Conservation (phyloP, 2,797 vertebrate species). For the Eremophila alpestris region DNA sequence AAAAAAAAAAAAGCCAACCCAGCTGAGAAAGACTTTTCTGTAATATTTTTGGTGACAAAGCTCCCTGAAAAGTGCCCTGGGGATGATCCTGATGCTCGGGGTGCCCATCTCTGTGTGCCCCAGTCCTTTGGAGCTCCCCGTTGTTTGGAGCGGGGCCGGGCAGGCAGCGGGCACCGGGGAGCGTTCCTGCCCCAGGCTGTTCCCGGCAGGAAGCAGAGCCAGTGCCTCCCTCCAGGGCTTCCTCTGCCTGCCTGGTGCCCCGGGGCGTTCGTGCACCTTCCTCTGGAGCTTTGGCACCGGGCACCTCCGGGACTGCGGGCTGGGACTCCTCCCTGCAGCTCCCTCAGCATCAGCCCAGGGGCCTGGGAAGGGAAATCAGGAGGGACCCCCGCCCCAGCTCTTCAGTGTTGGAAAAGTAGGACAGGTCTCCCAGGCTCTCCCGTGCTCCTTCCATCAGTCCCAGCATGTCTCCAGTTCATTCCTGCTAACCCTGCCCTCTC, state of each 20-base stretch:
- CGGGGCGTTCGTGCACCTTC: neutral
- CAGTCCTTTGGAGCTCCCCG: neutral
- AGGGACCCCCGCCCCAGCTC: neutral
- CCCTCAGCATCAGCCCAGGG: constrained; percentile 6
- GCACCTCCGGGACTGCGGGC: neutral
- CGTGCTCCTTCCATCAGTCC: constrained; percentile 15
- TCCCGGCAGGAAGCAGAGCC: neutral
- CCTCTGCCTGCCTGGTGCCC: constrained; percentile 8
- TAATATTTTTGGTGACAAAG: neutral
- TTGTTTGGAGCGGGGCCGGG: neutral
- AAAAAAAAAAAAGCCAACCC: too few species aligned
- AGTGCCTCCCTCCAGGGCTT: neutral
- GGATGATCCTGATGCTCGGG: neutral
- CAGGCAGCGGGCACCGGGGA: neutral
- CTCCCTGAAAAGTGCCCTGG: neutral
- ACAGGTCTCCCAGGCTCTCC: constrained; percentile 54
- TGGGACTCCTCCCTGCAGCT: constrained; percentile 2
- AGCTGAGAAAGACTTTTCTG: neutral
- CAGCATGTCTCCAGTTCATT: neutral
- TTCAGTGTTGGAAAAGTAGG: constrained; percentile 42
- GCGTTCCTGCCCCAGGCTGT: neutral
- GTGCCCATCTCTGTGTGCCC: neutral
- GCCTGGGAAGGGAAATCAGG: constrained; percentile 17
- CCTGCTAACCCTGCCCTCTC: neutral
- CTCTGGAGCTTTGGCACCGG: neutral